Conservation (phyloP, 2,888 invertebrate genomes). For the Sthenelais limicola region DNA sequence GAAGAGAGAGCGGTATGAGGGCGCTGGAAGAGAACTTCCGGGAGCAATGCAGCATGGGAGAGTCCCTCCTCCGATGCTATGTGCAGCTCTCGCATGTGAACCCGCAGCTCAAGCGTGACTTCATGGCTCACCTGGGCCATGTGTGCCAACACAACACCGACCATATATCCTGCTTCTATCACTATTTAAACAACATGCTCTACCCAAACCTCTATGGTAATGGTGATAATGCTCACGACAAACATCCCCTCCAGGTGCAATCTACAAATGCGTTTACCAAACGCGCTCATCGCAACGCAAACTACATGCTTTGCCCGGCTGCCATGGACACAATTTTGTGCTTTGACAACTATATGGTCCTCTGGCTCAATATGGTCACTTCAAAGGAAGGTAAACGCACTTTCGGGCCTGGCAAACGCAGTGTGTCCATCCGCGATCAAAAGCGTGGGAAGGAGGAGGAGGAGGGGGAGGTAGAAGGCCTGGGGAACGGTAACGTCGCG, state of each 20-base stretch:
- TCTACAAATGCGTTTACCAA: not conserved
- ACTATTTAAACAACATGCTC: not conserved
- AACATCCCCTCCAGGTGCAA: not conserved
- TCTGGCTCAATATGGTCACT: slow-evolving; percentile 14
- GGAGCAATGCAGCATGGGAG: not conserved
- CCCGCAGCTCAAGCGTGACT: not conserved
- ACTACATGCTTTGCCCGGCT: not conserved
- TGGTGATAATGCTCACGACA: not conserved
- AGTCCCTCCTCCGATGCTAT: slow-evolving; percentile 2
- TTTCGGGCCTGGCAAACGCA: slow-evolving; percentile 2
- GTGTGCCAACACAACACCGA: not conserved
- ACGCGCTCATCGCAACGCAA: too few species aligned
- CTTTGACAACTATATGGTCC: slow-evolving; percentile 31
- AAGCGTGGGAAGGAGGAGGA: not conserved
- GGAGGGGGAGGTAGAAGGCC: not conserved
- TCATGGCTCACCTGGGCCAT: not conserved
- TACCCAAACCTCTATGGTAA: not conserved
- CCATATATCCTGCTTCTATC: slow-evolving; percentile 7
- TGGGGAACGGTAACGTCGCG: too few species aligned
- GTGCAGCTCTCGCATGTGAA: not conserved
- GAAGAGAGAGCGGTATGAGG: too few species aligned
- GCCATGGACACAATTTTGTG: slow-evolving; percentile 10
- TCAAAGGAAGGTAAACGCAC: slow-evolving; percentile 26
- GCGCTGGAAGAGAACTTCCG: slow-evolving; percentile 6
- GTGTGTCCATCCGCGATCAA: not conserved